Evolutionary conservation across 2,888 invertebrate species (phyloP), one percentile per base, ranked within the genome.

Genomic region (Tipula unca): DNA sequence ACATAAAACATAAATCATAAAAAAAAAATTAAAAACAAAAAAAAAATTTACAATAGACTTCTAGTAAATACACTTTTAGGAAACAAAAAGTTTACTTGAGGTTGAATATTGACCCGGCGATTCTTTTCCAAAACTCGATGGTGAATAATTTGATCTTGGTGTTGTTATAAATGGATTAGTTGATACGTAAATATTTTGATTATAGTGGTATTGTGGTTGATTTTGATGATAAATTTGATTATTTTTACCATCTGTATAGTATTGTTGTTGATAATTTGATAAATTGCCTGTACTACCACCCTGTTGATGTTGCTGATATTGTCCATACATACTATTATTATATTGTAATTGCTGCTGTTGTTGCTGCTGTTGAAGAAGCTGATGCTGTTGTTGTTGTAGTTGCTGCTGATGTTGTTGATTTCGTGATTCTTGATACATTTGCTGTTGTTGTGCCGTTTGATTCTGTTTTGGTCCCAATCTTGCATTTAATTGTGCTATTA

Each of bases 401-500:
- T 86, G 87, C 29, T 87, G 87, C 6, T 85, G 29, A 39, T 35
- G 29, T 14, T 32, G 13, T 20, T 87, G 86, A 39, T 85, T 86
- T 82, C 86, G 85, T 48, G 87, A 86, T 87, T 29, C 86, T 42
- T 82, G 85, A 48, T 84, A 86, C 86, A 84, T 86, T 85, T 89
- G 89, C n/a, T 86, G 86, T 69, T 85, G 86, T 89, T 89, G 85
- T 42, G 54, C 84, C 35, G 86, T 86, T 83, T 87, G 82, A 85
- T 87, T 86, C 86, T 90, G 90, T 82, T 82, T 86, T 85, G 88
- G 86, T 36, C 86, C 86, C 82, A 87, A 86, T 85, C 91, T 90
- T 86, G 91, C 90, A 88, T 90, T 91, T 35, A 91, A 88, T 89
- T 91, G 91, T 88, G 91, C 91, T 88, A 91, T 89, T 85, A 91